Percentiles rank a stretch among this genome's conserved stretches.
phyloP scores from a whole-genome alignment of 1,140 invertebrate species.

The Drosophila ohnishii region DNA sequence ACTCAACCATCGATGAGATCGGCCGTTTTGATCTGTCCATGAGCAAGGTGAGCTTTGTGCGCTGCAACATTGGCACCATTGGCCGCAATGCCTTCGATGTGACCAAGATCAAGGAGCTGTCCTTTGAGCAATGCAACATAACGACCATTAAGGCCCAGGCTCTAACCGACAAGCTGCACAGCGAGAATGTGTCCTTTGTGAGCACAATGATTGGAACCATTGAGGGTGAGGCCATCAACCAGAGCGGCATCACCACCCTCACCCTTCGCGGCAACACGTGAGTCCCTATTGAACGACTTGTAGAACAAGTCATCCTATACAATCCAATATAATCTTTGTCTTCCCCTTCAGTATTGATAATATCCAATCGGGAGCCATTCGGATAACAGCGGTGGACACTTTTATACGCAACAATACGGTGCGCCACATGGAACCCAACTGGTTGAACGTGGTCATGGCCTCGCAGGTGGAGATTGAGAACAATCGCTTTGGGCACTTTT shows the following conservation, averaged over 20 bases:
- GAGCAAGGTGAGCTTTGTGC: conserved; percentile 61
- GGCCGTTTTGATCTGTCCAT: conserved; percentile 65
- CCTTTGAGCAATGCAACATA: conserved; percentile 64
- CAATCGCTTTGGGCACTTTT: conserved; percentile 69
- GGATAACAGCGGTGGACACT: conserved; percentile 45
- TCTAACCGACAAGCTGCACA: conserved; percentile 67
- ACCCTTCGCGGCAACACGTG: conserved; percentile 68
- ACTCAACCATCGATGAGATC: conserved; percentile 52
- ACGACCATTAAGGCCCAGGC: conserved; percentile 58
- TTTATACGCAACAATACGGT: conserved; percentile 61
- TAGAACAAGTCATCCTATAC: background rate
- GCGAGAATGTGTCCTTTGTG: conserved; percentile 67
- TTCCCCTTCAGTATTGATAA: conserved; percentile 52
- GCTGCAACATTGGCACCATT: conserved; percentile 60
- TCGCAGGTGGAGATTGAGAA: conserved; percentile 54
- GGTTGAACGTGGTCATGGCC: conserved; percentile 61
- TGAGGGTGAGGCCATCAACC: conserved; percentile 71
- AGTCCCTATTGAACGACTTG: conserved; percentile 1
- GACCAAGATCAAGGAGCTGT: conserved; percentile 61
- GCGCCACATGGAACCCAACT: conserved; percentile 46
- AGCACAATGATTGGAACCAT: conserved; percentile 69
- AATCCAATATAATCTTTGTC: background rate
- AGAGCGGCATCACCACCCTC: conserved; percentile 70
- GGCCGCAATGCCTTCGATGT: conserved; percentile 70
- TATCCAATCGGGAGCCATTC: conserved; percentile 67